Percentiles rank a stretch among this genome's conserved stretches.
phyloP scores from a whole-genome alignment of 1,140 invertebrate genomes.

The Drosophila littoralis region DNA sequence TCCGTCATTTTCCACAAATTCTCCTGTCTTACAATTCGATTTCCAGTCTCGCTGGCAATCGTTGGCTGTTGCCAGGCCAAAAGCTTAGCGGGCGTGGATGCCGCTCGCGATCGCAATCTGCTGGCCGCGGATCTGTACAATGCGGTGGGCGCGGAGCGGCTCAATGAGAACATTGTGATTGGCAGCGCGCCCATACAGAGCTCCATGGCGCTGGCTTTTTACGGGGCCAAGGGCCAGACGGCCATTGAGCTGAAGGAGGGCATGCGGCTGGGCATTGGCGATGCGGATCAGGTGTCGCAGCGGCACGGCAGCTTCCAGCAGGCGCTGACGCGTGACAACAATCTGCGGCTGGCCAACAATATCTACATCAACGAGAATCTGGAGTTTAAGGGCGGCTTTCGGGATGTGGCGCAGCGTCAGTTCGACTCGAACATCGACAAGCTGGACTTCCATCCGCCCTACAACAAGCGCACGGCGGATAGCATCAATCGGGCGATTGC shows the following conservation, averaged over 20 bases:
- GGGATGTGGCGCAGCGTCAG: slow-evolving; percentile 72
- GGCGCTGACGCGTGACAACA: slow-evolving; percentile 71
- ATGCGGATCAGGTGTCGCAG: slow-evolving; percentile 72
- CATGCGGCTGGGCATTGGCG: slow-evolving; percentile 62
- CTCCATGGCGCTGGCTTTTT: slow-evolving; percentile 78
- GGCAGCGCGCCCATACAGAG: slow-evolving; percentile 73
- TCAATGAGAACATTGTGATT: slow-evolving; percentile 76
- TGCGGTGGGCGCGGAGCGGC: slow-evolving; percentile 64
- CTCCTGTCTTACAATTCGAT: background rate
- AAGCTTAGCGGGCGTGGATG: slow-evolving; percentile 49
- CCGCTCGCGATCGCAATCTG: slow-evolving; percentile 67
- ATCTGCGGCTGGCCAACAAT: slow-evolving; percentile 75
- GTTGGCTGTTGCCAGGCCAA: slow-evolving; percentile 29
- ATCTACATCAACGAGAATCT: slow-evolving; percentile 82
- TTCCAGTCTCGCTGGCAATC: slow-evolving; percentile 48
- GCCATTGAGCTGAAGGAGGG: slow-evolving; percentile 74
- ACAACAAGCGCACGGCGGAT: slow-evolving; percentile 81
- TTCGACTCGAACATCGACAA: slow-evolving; percentile 80
- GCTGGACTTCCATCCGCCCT: slow-evolving; percentile 80
- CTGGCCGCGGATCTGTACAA: slow-evolving; percentile 75
- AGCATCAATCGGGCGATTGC: slow-evolving; percentile 67
- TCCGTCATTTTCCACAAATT: background rate
- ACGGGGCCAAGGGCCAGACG: slow-evolving; percentile 77
- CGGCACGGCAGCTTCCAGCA: slow-evolving; percentile 70
- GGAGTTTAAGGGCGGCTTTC: slow-evolving; percentile 76